Evolutionary conservation across 1,140 invertebrate genomes (phyloP).

Genomic region (Sycobia sp.): DNA sequence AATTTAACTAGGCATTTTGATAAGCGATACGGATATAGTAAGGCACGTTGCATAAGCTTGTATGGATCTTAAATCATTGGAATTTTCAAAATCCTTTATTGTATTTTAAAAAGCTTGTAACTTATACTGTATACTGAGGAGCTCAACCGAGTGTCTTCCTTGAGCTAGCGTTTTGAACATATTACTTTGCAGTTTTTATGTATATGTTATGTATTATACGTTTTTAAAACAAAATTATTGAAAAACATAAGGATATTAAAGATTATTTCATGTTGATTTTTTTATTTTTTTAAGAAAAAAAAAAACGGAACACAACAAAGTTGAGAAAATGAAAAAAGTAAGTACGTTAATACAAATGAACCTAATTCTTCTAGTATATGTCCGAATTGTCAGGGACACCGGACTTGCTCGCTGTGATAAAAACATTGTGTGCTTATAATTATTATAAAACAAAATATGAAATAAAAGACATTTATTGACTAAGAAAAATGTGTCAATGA

Average conservation of each 20-base stretch:
- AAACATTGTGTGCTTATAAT: conserved; percentile 31
- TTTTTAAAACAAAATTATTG: conserved; percentile 24
- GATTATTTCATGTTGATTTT: conserved; percentile 20
- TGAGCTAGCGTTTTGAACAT: conserved; percentile 19
- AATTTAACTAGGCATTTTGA: too few relatives aligned
- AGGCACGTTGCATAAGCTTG: conserved; percentile 6
- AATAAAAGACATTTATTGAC: conserved; percentile 36
- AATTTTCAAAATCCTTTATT: conserved; percentile 19
- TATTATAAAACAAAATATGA: conserved; percentile 30
- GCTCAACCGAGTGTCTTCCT: conserved; percentile 21
- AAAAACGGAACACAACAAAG: conserved; percentile 18
- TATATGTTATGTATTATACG: conserved; percentile 32
- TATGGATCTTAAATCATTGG: conserved; percentile 23
- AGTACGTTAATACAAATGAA: conserved; percentile 8
- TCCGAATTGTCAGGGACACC: background rate
- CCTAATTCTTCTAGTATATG: conserved; percentile 25
- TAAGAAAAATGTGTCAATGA: conserved; percentile 19
- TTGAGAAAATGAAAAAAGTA: conserved; percentile 12
- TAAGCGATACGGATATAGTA: too few relatives aligned
- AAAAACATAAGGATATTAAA: conserved; percentile 25
- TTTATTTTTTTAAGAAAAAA: conserved; percentile 17
- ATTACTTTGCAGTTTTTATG: conserved; percentile 28
- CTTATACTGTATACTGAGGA: conserved; percentile 17
- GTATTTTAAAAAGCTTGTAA: conserved; percentile 4
- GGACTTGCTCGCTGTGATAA: conserved; percentile 32